A percentile compares a stretch with the other conserved stretches of the same genome.
Evolutionary conservation across 35 echinoderm and acorn worm species (phyloP).

Genomic region (Anneissia japonica): DNA sequence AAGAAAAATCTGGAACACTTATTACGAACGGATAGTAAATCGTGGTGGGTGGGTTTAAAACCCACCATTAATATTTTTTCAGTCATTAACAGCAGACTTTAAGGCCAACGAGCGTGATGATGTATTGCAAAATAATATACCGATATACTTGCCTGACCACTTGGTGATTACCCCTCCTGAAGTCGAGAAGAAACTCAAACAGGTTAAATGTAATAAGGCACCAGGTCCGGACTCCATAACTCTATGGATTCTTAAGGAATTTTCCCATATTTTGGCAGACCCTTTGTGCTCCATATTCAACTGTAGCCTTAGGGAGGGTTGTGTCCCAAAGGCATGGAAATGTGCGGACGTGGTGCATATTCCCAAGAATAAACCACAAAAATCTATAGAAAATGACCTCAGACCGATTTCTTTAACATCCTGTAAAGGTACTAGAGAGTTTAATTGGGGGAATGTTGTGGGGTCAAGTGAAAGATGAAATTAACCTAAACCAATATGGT

Average conservation of each 20-base stretch:
- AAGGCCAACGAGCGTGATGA: neutral
- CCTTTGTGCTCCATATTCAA: constrained; percentile 15
- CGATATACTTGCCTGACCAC: neutral
- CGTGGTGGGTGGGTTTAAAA: too few relatives aligned
- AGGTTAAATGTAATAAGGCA: constrained; percentile 15
- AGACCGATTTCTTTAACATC: neutral
- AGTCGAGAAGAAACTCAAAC: neutral
- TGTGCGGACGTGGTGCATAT: constrained; percentile 7
- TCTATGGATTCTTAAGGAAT: constrained; percentile 15
- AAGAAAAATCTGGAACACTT: too few relatives aligned
- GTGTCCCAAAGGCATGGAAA: constrained; percentile 19
- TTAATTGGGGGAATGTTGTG: too few relatives aligned
- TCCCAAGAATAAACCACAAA: neutral
- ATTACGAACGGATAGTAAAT: too few relatives aligned
- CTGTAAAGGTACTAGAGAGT: neutral
- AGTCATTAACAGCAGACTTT: neutral
- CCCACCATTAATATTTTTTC: neutral
- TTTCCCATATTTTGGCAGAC: neutral
- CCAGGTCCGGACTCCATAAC: neutral
- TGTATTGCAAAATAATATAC: neutral
- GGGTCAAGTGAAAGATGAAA: neutral
- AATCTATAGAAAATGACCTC: neutral
- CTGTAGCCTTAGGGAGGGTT: constrained; percentile 10
- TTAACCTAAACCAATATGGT: neutral
- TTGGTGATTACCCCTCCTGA: neutral